A percentile compares a stretch with the other conserved stretches of the same genome.
These are phyloP conservation scores for Turdus rufiventris DNA, from an alignment of 2,113 vertebrate species.

Conservation along the genomic window DNA sequence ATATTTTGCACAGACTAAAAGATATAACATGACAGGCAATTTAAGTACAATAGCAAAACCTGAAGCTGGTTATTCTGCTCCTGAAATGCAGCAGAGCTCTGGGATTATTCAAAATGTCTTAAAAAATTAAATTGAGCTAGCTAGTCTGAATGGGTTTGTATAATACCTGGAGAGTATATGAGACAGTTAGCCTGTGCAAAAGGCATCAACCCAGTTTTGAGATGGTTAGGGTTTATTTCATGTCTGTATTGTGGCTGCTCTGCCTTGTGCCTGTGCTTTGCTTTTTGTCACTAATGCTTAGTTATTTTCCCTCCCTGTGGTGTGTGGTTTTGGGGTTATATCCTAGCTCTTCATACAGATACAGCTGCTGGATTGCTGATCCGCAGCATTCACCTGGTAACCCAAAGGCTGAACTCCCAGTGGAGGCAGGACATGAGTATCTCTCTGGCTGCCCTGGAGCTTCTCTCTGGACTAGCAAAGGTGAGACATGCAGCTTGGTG, in stretches of 20 bases:
- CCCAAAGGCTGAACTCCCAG: conserved; percentile 91
- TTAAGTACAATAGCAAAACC: not conserved
- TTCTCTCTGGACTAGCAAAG: conserved; percentile 93
- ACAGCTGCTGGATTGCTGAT: conserved; percentile 92
- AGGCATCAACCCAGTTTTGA: not conserved
- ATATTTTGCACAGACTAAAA: not conserved
- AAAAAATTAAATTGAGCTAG: not conserved
- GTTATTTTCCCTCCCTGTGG: conserved; percentile 87
- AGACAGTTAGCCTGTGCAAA: not conserved
- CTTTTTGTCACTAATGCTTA: conserved; percentile 82
- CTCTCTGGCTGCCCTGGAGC: conserved; percentile 91
- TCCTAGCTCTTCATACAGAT: conserved; percentile 97
- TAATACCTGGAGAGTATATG: not conserved
- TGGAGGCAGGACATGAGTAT: conserved; percentile 97
- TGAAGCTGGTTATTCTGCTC: not conserved
- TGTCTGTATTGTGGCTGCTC: conserved; percentile 73
- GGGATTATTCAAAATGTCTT: not conserved
- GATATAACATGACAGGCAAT: not conserved
- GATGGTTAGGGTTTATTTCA: conserved; percentile 15
- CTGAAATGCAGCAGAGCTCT: not conserved
- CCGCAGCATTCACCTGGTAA: conserved; percentile 94
- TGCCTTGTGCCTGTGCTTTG: conserved; percentile 76
- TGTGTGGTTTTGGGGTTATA: conserved; percentile 88
- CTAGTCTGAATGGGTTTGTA: not conserved
- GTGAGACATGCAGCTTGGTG: conserved; percentile 65